A percentile compares a stretch with the other conserved stretches of the same genome.
These are phyloP conservation scores for Nebria ingens DNA, from an alignment of 1,140 invertebrate species.

Conservation along the genomic window DNA sequence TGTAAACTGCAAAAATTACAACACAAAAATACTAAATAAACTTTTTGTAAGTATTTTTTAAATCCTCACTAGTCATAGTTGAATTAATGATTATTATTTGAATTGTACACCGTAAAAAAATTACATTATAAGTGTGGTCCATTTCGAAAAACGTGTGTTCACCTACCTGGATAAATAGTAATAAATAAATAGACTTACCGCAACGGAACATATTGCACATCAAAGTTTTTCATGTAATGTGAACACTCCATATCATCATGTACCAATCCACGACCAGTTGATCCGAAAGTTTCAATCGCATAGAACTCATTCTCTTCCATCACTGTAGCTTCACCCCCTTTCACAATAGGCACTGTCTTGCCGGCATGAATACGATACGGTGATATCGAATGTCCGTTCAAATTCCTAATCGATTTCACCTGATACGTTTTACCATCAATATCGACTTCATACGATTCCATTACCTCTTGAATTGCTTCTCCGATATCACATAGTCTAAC, in stretches of 20 bases:
- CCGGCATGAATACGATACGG: constrained; percentile 98
- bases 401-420: constrained; percentile 95
- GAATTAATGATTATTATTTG: background rate
- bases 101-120: background rate
- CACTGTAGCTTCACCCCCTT: constrained; percentile 90
- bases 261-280: constrained; percentile 91
- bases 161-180: too few relatives aligned
- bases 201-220: constrained; percentile 83
- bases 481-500: constrained; percentile 96
- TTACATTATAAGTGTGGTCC: too few relatives aligned
- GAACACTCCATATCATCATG: constrained; percentile 99
- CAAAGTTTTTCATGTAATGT: constrained; percentile 99
- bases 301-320: constrained; percentile 99
- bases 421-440: constrained; percentile 94
- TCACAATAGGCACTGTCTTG: constrained; percentile 99
- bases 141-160: too few relatives aligned
- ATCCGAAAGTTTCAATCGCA: constrained; percentile 99
- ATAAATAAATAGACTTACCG: constrained; percentile 34
- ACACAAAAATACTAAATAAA: background rate
- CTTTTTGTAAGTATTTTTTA: too few relatives aligned
- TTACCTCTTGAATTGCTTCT: constrained; percentile 95
- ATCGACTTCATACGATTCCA: constrained; percentile 99
- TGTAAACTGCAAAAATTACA: constrained; percentile 52
- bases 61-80: background rate
- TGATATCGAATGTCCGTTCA: constrained; percentile 97